A percentile compares a stretch with the other conserved stretches of the same genome.
Conservation (phyloP, 2,797 vertebrate genomes). For the Sternotherus odoratus region DNA sequence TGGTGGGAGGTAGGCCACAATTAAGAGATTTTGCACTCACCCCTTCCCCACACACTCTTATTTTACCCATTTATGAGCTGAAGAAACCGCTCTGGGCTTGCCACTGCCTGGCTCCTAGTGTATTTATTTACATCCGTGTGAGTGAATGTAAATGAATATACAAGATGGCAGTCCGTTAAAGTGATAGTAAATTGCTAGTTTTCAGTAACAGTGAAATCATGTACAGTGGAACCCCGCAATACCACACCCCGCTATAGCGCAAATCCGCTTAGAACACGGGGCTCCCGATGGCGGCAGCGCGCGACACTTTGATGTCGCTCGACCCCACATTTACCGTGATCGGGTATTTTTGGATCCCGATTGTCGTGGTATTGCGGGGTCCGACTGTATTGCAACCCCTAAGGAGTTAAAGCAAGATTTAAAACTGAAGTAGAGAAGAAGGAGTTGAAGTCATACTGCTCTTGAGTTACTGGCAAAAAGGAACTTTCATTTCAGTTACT, state of each 20-base stretch:
- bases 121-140: not conserved
- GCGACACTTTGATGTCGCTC: no score
- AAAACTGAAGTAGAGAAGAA: not conserved
- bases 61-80: not conserved
- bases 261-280: no score
- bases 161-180: not conserved
- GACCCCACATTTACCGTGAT: no score
- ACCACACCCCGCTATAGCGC: no score
- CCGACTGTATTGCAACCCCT: not conserved
- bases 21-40: not conserved
- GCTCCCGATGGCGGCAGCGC: no score
- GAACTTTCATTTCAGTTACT: not conserved
- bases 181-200: not conserved
- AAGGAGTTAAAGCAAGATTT: not conserved
- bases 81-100: not conserved
- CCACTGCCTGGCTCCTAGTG: not conserved
- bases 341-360: no score
- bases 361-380: no score
- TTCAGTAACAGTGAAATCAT: not conserved
- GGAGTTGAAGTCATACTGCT: not conserved
- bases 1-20: not conserved
- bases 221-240: no score
- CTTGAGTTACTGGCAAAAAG: not conserved
- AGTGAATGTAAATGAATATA: not conserved
- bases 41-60: not conserved